Conservation (phyloP, 2,113 vertebrate genomes). For the Megaptera novaeangliae region DNA sequence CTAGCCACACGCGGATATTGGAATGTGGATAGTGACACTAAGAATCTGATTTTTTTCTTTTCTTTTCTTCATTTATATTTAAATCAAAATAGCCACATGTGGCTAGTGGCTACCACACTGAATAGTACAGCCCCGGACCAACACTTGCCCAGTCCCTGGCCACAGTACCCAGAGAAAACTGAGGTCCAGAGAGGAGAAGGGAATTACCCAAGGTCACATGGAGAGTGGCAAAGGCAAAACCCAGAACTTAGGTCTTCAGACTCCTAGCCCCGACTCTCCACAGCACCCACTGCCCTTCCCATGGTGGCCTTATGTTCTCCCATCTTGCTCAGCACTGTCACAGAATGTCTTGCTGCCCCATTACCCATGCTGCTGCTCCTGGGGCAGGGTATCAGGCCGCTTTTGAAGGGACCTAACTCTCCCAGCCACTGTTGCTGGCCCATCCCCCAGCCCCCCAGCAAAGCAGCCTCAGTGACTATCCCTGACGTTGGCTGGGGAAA, state of each 20-base stretch:
- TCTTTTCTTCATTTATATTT: neutral
- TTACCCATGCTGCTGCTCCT: neutral
- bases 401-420: neutral
- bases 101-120: neutral
- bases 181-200: neutral
- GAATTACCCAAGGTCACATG: neutral
- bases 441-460: neutral
- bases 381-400: neutral
- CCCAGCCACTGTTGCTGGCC: neutral
- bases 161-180: neutral
- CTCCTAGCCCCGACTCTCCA: neutral
- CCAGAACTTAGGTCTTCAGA: neutral
- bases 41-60: neutral
- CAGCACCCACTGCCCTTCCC: neutral
- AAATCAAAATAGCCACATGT: neutral
- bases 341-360: neutral
- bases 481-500: neutral
- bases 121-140: neutral
- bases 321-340: neutral
- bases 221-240: neutral
- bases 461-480: neutral
- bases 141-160: neutral
- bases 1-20: accelerated
- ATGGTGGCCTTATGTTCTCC: neutral
- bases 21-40: neutral